phyloP scores from a whole-genome alignment of 2,113 vertebrate genomes.

The Atractosteus spatula region DNA sequence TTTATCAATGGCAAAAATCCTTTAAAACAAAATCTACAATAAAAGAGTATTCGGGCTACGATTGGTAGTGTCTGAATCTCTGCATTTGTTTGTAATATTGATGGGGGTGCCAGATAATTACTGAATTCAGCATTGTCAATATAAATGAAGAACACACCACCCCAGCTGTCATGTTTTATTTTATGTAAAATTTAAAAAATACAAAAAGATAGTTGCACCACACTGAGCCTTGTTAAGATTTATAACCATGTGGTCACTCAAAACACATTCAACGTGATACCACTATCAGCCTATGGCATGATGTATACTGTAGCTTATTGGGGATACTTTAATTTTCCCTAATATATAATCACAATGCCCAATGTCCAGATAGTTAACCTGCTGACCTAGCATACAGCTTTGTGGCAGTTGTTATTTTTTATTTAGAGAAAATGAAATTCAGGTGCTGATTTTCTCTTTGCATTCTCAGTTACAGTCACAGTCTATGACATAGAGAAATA shows the following conservation, averaged over 20 bases:
- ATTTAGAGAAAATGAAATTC: conserved; percentile 46
- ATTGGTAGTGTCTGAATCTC: too few species aligned
- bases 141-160: too few species aligned
- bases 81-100: too few species aligned
- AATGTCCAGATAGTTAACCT: conserved; percentile 13
- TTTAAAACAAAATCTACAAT: too few species aligned
- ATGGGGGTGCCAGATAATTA: too few species aligned
- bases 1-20: too few species aligned
- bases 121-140: too few species aligned
- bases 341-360: conserved; percentile 11
- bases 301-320: background rate
- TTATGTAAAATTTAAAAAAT: background rate
- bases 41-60: too few species aligned
- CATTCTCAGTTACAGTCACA: conserved; percentile 25
- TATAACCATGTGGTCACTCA: background rate
- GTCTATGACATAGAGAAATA: conserved; percentile 23
- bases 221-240: background rate
- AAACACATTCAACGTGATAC: background rate
- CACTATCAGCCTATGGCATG: background rate
- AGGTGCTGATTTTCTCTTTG: conserved; percentile 27
- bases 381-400: conserved; percentile 26
- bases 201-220: too few species aligned
- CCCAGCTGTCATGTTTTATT: background rate
- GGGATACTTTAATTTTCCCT: background rate
- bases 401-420: conserved; percentile 44